Evolutionary conservation across 2,888 invertebrate genomes (phyloP).

Genomic region (Brenthis daphne): DNA sequence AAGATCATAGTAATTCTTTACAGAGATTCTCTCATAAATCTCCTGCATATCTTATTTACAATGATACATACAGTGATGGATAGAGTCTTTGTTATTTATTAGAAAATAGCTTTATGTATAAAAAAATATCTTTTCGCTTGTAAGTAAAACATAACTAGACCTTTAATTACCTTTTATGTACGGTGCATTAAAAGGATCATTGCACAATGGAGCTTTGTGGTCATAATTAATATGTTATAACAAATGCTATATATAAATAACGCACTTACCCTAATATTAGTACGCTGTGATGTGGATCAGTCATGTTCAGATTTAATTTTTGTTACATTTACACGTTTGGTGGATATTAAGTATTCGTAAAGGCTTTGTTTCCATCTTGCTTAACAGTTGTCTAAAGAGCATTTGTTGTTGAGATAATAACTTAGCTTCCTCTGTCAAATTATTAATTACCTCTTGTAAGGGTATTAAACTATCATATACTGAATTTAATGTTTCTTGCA

Average conservation of each 20-base stretch:
- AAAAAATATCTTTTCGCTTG: too few relatives aligned
- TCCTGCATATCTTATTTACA: too few relatives aligned
- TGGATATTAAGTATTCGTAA: slow-evolving; percentile 42
- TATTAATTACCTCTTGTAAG: slow-evolving; percentile 56
- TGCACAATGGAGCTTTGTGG: too few relatives aligned
- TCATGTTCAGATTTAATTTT: slow-evolving; percentile 1
- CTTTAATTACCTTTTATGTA: too few relatives aligned
- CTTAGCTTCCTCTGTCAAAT: slow-evolving; percentile 58
- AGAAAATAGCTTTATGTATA: too few relatives aligned
- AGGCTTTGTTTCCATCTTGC: slow-evolving; percentile 41
- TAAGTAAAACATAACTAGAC: too few relatives aligned
- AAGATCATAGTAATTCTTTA: too few relatives aligned
- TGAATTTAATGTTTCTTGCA: slow-evolving; percentile 37
- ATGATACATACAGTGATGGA: too few relatives aligned
- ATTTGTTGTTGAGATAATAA: slow-evolving; percentile 51
- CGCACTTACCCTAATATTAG: neutral
- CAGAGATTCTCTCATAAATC: too few relatives aligned
- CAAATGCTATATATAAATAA: neutral
- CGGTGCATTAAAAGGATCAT: too few relatives aligned
- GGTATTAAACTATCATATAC: slow-evolving; percentile 58
- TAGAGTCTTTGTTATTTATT: too few relatives aligned
- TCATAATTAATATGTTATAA: neutral
- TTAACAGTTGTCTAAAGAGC: slow-evolving; percentile 48
- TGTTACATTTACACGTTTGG: slow-evolving; percentile 51
- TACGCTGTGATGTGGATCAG: neutral